phyloP scores from a whole-genome alignment of 1,140 invertebrate species.

The Bombus pyrosoma region DNA sequence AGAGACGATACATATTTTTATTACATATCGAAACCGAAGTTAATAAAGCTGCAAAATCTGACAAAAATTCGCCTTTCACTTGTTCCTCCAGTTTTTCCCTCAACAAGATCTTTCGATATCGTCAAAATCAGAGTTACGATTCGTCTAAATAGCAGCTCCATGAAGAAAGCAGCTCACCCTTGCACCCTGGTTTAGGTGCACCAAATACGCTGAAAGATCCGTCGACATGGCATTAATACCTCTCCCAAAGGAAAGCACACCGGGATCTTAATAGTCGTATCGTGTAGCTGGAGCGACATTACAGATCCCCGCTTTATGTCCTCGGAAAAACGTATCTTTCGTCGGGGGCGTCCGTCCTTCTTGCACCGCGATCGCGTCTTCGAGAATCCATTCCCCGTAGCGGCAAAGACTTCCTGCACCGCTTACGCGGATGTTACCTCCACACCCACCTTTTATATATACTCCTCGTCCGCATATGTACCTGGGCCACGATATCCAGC shows the following conservation, averaged over 20 bases:
- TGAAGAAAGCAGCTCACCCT: neutral
- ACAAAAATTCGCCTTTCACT: neutral
- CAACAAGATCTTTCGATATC: neutral
- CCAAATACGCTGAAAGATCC: slow-evolving; percentile 14
- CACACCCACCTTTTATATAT: neutral
- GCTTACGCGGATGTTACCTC: slow-evolving; percentile 41
- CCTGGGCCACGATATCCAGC: slow-evolving; percentile 16
- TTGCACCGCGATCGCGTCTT: slow-evolving; percentile 70
- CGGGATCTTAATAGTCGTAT: slow-evolving; percentile 30
- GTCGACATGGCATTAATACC: slow-evolving; percentile 14
- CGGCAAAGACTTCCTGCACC: slow-evolving; percentile 57
- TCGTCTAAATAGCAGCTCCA: neutral
- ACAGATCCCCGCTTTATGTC: slow-evolving; percentile 38
- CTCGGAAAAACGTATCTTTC: slow-evolving; percentile 49
- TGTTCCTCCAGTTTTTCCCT: neutral
- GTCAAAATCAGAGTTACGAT: neutral
- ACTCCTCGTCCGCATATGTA: slow-evolving; percentile 19
- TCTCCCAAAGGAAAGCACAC: neutral
- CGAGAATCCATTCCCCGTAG: slow-evolving; percentile 61
- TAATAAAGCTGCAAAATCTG: too few species aligned
- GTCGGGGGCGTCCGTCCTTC: neutral
- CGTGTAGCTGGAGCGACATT: slow-evolving; percentile 3
- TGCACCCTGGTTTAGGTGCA: neutral
- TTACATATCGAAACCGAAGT: too few species aligned
- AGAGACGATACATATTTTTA: too few species aligned